phyloP scores from a whole-genome alignment of 2,888 invertebrate species.

The Dryadula phaetusa region DNA sequence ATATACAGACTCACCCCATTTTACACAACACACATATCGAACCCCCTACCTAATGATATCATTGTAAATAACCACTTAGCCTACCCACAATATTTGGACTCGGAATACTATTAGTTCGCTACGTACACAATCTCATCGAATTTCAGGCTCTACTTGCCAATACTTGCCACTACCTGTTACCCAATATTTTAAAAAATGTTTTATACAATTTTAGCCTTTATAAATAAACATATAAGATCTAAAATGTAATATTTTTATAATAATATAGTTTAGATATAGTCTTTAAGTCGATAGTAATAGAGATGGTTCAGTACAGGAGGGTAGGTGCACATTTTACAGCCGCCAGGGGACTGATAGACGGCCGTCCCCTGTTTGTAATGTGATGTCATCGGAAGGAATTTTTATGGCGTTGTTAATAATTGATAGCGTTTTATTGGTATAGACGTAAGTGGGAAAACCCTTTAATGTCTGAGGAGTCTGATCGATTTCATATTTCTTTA shows the following conservation, averaged over 20 bases:
- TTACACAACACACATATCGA: neutral
- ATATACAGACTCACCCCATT: too few species aligned
- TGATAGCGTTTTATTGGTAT: constrained; percentile 37
- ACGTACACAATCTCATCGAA: constrained; percentile 10
- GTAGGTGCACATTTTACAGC: constrained; percentile 33
- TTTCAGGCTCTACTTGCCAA: constrained; percentile 14
- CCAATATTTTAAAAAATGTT: neutral
- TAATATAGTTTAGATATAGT: constrained; percentile 2
- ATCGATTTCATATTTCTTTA: constrained; percentile 24
- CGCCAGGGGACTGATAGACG: constrained; percentile 38
- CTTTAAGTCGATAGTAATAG: constrained; percentile 4
- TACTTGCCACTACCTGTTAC: constrained; percentile 5
- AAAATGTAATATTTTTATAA: neutral
- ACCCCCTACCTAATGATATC: constrained; percentile 29
- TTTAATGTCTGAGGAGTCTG: constrained; percentile 24
- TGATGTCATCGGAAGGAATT: constrained; percentile 43
- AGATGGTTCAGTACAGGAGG: constrained; percentile 6
- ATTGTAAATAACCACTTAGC: constrained; percentile 28
- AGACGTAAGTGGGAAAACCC: constrained; percentile 31
- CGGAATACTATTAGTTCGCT: constrained; percentile 18
- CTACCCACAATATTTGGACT: constrained; percentile 29
- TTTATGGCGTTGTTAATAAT: constrained; percentile 42
- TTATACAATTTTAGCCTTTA: constrained; percentile 13
- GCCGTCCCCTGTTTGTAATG: constrained; percentile 37
- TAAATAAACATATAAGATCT: neutral